Percentiles rank a stretch among this genome's conserved stretches.
These are phyloP conservation scores for Protula sp. DNA, from an alignment of 2,888 invertebrate genomes.

Conservation along the genomic window DNA sequence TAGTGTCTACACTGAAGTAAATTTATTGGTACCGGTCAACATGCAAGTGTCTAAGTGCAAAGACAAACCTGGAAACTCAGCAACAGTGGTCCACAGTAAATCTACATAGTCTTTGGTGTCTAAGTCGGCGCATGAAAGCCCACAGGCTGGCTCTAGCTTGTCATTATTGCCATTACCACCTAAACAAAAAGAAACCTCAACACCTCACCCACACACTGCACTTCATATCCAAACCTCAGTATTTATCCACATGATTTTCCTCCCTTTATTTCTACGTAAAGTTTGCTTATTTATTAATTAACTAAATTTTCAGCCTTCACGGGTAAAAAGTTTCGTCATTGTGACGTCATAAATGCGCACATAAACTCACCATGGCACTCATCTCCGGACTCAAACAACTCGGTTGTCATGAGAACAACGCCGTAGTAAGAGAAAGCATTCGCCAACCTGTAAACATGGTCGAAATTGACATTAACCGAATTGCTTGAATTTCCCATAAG, in stretches of 20 bases:
- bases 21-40: too few relatives aligned
- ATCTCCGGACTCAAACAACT: conserved; percentile 69
- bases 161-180: conserved; percentile 1
- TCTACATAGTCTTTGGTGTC: conserved; percentile 86
- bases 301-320: too few relatives aligned
- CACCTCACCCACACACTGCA: conserved; percentile 16
- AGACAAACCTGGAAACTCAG: conserved; percentile 94
- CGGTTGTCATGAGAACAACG: conserved; percentile 88
- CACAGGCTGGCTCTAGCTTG: conserved; percentile 31
- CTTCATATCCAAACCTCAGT: background rate
- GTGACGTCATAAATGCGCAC: too few relatives aligned
- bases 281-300: background rate
- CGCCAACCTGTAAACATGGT: conserved; percentile 65
- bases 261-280: too few relatives aligned
- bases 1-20: too few relatives aligned
- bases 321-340: too few relatives aligned
- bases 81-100: conserved; percentile 85
- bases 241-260: too few relatives aligned
- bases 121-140: conserved; percentile 58
- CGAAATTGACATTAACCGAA: background rate
- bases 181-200: conserved; percentile 15
- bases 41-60: too few relatives aligned
- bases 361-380: conserved; percentile 53
- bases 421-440: conserved; percentile 96
- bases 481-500: background rate